Conservation (phyloP, 37 sponge, comb jelly and placozoan genomes). For the Crambe crambe region DNA sequence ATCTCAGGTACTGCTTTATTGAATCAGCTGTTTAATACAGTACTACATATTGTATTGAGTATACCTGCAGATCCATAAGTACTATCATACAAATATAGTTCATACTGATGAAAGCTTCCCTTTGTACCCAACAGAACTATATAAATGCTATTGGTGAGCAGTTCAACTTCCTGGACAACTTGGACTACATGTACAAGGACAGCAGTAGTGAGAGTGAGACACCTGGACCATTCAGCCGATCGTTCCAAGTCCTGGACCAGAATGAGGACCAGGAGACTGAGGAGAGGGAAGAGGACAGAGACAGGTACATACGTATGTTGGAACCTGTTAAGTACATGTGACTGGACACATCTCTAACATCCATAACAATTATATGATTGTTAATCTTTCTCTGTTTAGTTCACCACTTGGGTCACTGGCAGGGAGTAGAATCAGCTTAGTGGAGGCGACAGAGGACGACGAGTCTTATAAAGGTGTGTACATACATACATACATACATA, state of each 20-base stretch:
- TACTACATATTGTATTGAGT: neutral
- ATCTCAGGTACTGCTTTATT: constrained; percentile 25
- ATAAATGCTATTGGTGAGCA: constrained; percentile 43
- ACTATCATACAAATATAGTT: neutral
- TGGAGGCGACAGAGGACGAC: constrained; percentile 7
- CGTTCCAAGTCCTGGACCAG: constrained; percentile 20
- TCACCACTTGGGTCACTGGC: constrained; percentile 11
- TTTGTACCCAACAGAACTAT: neutral
- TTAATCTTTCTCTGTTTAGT: neutral
- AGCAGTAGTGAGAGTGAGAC: constrained; percentile 49
- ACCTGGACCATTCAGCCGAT: constrained; percentile 44
- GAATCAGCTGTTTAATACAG: neutral
- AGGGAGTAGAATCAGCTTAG: constrained; percentile 17
- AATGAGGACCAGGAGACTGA: constrained; percentile 7
- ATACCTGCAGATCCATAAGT: too few species aligned
- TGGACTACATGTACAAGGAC: constrained; percentile 63
- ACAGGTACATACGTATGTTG: neutral
- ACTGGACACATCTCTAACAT: too few species aligned
- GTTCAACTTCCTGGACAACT: constrained; percentile 66
- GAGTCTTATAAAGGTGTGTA: constrained; percentile 12
- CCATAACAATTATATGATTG: too few species aligned
- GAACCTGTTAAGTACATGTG: too few species aligned
- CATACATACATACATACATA: neutral
- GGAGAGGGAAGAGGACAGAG: constrained; percentile 21
- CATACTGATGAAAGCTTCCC: neutral